Base-by-base conservation (phyloP, 2,113 vertebrate species). In the Toxostoma redivivum region DNA sequence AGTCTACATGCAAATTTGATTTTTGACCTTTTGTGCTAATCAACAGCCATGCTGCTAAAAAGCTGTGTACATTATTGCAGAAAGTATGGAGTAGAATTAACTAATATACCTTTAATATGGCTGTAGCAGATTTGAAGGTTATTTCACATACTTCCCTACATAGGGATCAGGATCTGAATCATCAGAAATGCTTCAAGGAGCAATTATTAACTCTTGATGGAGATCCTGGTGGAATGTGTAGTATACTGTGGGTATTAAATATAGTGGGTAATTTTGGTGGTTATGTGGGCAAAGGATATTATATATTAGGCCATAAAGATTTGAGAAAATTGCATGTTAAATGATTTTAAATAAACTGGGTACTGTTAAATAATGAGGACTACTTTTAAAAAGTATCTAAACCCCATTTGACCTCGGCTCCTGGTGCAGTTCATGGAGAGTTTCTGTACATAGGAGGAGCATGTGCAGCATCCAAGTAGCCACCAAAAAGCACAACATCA, bases 21-120 rank as follows among this genome's bases (percentile, higher is more conserved):
- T 91, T 95, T 95, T 97, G 95, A 94, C 86, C 92, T 96, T 86
- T 96, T 95, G 88, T 96, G 91, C 89, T 96, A 97, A 96, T 95
- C 95, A 96, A 84, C 95, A 96, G 84, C 79, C 91, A 86, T 33
- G 27, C 94, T 94, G 80, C 82, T 91, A 79, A 92, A 95, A 97
- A 86, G 74, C 93, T 95, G 90, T 95, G 96, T 95, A 97, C 67
- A 44, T 95, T 95, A 95, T 81, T 88, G 92, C 64, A 28, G 70
- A 81, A 95, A 90, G 87, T 60, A 60, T 90, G 95, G 82, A 77
- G 76, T 40, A 44, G 78, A 86, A 95, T 96, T 95, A 95, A 90
- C 87, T 96, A 89, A 96, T 92, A 92, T 81, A 90, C 86, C 65
- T 96, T 92, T 87, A 65, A 48, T 78, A 65, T n/a, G 64, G 56